Evolutionary conservation across 2,888 invertebrate species (phyloP), one percentile per base, ranked within the genome.

Genomic region (Eupithecia pulchellata): DNA sequence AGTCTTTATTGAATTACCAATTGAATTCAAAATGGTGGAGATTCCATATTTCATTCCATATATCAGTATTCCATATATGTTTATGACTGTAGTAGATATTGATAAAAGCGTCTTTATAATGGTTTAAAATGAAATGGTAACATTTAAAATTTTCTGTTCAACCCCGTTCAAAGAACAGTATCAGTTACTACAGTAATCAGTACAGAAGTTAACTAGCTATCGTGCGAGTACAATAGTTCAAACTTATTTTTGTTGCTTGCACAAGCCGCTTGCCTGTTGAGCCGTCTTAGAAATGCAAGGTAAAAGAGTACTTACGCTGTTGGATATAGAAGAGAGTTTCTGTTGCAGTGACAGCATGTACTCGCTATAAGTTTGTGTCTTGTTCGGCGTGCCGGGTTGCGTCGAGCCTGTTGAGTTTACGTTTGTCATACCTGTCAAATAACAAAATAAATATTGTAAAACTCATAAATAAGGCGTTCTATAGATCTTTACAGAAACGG

Each of bases 281-380:
- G 39, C 39, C 4, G 36, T 36, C 17, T 42, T 42, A 20, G 20
- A 34, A 13, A 11, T 20, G 34, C 39, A 25, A n/a, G 27, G 11
- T 36, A 69, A 62, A 42, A 13, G 17, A 36, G 9, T 61, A 87
- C 94, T 92, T 84, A 95, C 95, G 81, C 93, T 92, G 72, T 92
- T 92, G n/a, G 95, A 95, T 77, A 95, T 95, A 69, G 94, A 94
- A 61, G 96, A 95, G 52, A 97, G 90, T 84, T 97, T 96, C 84
- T 97, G 96, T 79, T 97, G 97, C 75, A 97, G 89, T 63, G 95
- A 95, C 79, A 96, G 95, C 95, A 97, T 95, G 84, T 96, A 96
- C 62, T 95, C 95, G 84, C 95, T 96, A 86, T 97, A 96, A 3
- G 95, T 94, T 71, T 95, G 95, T 74, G 94, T 94, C 79, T 95